phyloP scores from a whole-genome alignment of 2,888 invertebrate species.

The Volucella inanis region DNA sequence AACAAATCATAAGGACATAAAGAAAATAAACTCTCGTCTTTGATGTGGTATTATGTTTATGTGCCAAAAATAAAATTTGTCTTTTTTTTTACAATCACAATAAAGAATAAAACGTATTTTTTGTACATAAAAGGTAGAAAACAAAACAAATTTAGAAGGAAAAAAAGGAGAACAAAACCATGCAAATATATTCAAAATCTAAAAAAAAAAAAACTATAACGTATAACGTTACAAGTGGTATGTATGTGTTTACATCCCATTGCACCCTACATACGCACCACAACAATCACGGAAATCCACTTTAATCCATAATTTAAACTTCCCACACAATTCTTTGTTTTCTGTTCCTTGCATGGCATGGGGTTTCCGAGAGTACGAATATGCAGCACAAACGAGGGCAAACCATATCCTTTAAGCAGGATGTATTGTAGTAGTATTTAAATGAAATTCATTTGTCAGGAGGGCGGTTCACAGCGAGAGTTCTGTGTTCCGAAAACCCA shows the following conservation, averaged over 20 bases:
- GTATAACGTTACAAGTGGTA: conserved; percentile 50
- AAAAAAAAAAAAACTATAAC: conserved; percentile 45
- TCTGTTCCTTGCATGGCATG: conserved; percentile 24
- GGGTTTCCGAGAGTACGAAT: background rate
- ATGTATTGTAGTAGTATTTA: conserved; percentile 48
- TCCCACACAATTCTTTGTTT: conserved; percentile 37
- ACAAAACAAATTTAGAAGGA: conserved; percentile 17
- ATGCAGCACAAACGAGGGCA: background rate
- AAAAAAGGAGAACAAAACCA: conserved; percentile 26
- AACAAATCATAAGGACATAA: conserved; percentile 6
- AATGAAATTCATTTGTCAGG: conserved; percentile 66
- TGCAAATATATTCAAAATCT: conserved; percentile 67
- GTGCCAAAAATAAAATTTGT: conserved; percentile 5
- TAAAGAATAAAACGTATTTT: conserved; percentile 12
- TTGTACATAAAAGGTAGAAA: conserved; percentile 12
- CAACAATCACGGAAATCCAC: conserved; percentile 59
- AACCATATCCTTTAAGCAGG: conserved; percentile 38
- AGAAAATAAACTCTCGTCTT: conserved; percentile 24
- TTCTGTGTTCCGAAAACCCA: background rate
- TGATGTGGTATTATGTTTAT: conserved; percentile 47
- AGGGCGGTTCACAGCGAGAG: conserved; percentile 33
- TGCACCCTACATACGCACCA: background rate
- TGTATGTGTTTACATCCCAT: background rate
- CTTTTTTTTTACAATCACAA: background rate
- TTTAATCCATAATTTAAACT: conserved; percentile 58